Evolutionary conservation across 2,888 invertebrate species (phyloP).

Genomic region (Hipparchia sbordonii): DNA sequence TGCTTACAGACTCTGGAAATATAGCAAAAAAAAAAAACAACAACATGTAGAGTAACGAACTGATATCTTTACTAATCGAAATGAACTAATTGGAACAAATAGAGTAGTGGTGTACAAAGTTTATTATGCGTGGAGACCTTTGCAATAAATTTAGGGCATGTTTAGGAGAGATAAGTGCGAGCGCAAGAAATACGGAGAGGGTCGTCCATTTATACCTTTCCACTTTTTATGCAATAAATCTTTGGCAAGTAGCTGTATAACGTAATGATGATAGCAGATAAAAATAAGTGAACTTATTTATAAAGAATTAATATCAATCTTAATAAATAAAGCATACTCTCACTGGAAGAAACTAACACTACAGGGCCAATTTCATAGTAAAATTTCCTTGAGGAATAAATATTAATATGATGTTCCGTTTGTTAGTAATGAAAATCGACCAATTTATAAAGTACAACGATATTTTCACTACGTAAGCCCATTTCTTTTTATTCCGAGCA

Average conservation of each 20-base stretch:
- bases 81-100: background rate
- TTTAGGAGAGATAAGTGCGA: slow-evolving; percentile 28
- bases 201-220: slow-evolving; percentile 23
- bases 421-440: background rate
- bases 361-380: background rate
- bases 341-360: too few relatives aligned
- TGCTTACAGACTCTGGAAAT: background rate
- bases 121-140: slow-evolving; percentile 20
- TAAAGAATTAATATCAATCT: background rate
- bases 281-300: slow-evolving; percentile 21
- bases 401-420: too few relatives aligned
- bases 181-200: slow-evolving; percentile 13
- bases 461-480: too few relatives aligned
- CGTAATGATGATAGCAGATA: slow-evolving; percentile 25
- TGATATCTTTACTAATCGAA: background rate
- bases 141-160: slow-evolving; percentile 25
- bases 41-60: background rate
- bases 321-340: background rate
- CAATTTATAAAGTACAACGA: too few relatives aligned
- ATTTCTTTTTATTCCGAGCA: too few relatives aligned
- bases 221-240: slow-evolving; percentile 29
- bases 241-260: slow-evolving; percentile 11
- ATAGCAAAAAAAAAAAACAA: background rate
- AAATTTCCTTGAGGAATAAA: too few relatives aligned
- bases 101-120: background rate